Percentiles rank a stretch among this genome's conserved stretches.
Conservation (phyloP, 2,797 vertebrate species). For the Sarcophilus harrisii region DNA sequence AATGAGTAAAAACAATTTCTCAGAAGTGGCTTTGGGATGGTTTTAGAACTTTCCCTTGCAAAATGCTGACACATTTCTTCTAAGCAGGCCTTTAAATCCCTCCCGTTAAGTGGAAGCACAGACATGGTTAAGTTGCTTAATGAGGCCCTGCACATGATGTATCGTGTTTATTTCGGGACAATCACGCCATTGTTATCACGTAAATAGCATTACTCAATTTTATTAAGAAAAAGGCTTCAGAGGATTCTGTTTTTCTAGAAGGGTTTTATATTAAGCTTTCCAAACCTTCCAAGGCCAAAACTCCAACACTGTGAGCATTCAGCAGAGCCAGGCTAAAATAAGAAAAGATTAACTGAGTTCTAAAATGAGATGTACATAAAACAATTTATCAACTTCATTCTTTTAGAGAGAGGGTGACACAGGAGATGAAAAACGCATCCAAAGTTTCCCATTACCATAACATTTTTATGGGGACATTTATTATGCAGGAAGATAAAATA, state of each 20-base stretch:
- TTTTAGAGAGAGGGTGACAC: conserved; percentile 42
- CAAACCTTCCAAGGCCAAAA: conserved; percentile 45
- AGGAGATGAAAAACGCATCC: conserved; percentile 47
- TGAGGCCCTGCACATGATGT: conserved; percentile 7
- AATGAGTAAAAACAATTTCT: background rate
- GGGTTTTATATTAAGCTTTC: conserved; percentile 55
- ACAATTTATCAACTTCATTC: conserved; percentile 41
- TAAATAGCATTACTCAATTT: conserved; percentile 51
- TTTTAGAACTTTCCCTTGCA: background rate
- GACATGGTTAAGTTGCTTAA: conserved; percentile 19
- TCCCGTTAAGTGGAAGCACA: conserved; percentile 37
- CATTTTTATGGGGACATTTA: conserved; percentile 56
- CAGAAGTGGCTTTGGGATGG: background rate
- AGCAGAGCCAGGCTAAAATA: conserved; percentile 41
- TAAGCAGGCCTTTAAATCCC: conserved; percentile 16
- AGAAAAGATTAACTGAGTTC: conserved; percentile 58
- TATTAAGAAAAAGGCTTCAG: conserved; percentile 48
- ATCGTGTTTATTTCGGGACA: conserved; percentile 55
- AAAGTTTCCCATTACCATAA: conserved; percentile 38
- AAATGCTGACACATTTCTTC: conserved; percentile 24
- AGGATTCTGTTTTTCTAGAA: conserved; percentile 45
- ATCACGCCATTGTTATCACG: conserved; percentile 53
- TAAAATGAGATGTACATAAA: conserved; percentile 55
- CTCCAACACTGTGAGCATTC: conserved; percentile 47
- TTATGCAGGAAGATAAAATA: conserved; percentile 57